Base-by-base conservation (phyloP, 2,888 invertebrate species). In the Xiphydria camelus region DNA sequence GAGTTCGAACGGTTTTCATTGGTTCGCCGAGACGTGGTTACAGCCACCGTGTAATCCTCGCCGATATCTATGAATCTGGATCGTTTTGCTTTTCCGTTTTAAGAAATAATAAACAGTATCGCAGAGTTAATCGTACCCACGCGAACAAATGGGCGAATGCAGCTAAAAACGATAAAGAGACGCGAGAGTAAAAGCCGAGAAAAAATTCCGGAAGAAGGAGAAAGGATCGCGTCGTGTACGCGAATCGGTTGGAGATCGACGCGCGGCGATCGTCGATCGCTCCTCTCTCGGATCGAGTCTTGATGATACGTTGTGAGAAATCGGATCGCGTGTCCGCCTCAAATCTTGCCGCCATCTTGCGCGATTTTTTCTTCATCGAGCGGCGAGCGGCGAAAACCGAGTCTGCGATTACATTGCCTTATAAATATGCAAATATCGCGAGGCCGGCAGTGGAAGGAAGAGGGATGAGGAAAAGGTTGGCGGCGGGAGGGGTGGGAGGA, bases 291-390 rank as follows among this genome's bases (percentile, higher is more conserved):
- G 29, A 29, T 29, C 29, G 29, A 29, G 29, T 15, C 12, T n/a
- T 29, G 29, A 29, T 29, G 29, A 29, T 29, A 29, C 29, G 14
- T 29, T 29, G 29, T 12, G 29, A 29, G 64, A 71, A 71, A 73
- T 73, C 73, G 71, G 70, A 73, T 73, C 73, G 75, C 74, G 71
- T 73, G 75, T 72, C 72, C 70, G 64, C 61, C 67, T 62, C 67
- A 68, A 73, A 73, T 70, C 70, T 70, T 67, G 66, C 71, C 73
- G 72, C 74, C 74, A 73, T 73, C 70, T 73, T 75, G 69, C 63
- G 55, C 54, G 66, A 65, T 53, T 64, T 64, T 69, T 65, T 70
- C 26, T 40, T 42, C 9, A 15, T 32, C 56, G 58, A 64, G 47
- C 66, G 64, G 65, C 64, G 66, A 68, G 61, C 69, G 61, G 68